phyloP scores from a whole-genome alignment of 2,888 invertebrate genomes.

The Tipula confusa region DNA sequence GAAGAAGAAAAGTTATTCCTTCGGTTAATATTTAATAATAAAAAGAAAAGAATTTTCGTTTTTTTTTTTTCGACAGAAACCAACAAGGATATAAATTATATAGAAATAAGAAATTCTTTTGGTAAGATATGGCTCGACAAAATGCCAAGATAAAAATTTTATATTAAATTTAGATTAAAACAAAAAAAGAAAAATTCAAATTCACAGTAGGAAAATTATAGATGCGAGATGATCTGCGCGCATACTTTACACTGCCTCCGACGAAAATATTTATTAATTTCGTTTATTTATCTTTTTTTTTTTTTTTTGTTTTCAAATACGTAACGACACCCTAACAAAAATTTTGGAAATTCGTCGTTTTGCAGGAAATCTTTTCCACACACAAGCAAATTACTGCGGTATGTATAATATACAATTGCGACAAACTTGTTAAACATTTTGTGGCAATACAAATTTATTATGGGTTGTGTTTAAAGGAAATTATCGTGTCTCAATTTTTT shows the following conservation, averaged over 20 bases:
- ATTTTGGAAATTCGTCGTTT: not conserved
- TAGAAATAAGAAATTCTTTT: not conserved
- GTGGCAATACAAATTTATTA: not conserved
- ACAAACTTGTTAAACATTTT: not conserved
- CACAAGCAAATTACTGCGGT: not conserved
- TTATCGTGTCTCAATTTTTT: not conserved
- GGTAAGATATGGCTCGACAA: not conserved
- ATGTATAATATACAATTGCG: not conserved
- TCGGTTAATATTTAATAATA: not conserved
- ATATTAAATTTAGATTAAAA: not conserved
- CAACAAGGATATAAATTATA: slow-evolving; percentile 20
- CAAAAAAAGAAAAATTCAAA: too few species aligned
- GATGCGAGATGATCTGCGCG: not conserved
- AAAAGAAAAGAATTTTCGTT: too few species aligned
- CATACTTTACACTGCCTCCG: not conserved
- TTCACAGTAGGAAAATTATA: not conserved
- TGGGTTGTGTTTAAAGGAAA: not conserved
- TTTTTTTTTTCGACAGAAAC: not conserved
- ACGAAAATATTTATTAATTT: too few species aligned
- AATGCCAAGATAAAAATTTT: not conserved
- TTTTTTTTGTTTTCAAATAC: too few species aligned
- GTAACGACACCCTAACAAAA: not conserved
- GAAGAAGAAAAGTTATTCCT: not conserved
- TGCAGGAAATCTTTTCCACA: not conserved
- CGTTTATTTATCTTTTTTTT: too few species aligned